Percentiles rank a stretch among this genome's conserved stretches.
phyloP scores from a whole-genome alignment of 2,113 vertebrate genomes.

The Hyperopisus bebe region DNA sequence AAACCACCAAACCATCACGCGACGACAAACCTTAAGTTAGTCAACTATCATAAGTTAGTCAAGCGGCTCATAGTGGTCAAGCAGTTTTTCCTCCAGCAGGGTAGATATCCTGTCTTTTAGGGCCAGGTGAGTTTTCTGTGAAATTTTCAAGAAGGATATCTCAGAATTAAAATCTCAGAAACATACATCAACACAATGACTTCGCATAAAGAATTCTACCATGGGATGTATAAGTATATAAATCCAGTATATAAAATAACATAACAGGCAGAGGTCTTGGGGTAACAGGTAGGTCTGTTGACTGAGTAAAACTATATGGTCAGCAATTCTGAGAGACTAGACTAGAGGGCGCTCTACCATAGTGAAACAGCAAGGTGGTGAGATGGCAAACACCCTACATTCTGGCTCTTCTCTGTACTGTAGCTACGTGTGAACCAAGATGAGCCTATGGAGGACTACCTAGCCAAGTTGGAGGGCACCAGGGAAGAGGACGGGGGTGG shows the following conservation, averaged over 20 bases:
- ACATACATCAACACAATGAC: neutral
- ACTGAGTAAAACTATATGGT: neutral
- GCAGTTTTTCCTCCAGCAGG: neutral
- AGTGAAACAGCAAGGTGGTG: neutral
- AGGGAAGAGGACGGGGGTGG: slow-evolving; percentile 54
- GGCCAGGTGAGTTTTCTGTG: neutral
- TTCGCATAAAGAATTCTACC: neutral
- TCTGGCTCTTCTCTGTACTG: neutral
- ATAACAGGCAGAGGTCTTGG: neutral
- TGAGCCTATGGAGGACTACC: slow-evolving; percentile 78
- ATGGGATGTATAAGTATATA: neutral
- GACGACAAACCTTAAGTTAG: neutral
- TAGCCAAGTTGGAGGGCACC: slow-evolving; percentile 59
- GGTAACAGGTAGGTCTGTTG: neutral
- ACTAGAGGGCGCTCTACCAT: neutral
- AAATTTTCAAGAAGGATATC: neutral
- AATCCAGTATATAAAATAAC: neutral
- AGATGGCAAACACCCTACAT: neutral
- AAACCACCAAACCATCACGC: neutral
- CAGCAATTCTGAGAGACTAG: neutral
- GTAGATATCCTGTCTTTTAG: neutral
- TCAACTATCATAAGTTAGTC: neutral
- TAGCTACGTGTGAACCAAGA: slow-evolving; percentile 96
- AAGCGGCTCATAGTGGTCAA: neutral
- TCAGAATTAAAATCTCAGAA: neutral